Conservation (phyloP, 1,140 invertebrate species). For the Luehdorfia chinensis region DNA sequence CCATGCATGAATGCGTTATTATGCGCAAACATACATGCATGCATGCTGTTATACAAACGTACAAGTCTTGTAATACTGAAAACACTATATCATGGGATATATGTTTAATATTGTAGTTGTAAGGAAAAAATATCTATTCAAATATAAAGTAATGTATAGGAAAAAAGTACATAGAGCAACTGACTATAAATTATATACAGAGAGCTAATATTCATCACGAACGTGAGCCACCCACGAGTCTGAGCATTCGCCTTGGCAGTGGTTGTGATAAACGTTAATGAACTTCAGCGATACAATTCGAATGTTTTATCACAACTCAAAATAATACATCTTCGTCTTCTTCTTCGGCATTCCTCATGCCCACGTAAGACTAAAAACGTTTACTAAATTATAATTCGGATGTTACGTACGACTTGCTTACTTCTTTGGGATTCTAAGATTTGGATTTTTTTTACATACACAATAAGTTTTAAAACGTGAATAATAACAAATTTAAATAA, state of each 20-base stretch:
- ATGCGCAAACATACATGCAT: no score
- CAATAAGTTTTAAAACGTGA: no score
- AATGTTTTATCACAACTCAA: constrained; percentile 33
- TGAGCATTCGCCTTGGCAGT: constrained; percentile 59
- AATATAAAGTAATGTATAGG: neutral
- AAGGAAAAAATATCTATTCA: neutral
- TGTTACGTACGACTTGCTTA: no score
- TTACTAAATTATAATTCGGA: no score
- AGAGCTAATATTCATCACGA: constrained; percentile 11
- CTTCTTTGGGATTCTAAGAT: no score
- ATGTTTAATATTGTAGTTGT: neutral
- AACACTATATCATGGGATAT: constrained; percentile 5
- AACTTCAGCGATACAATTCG: constrained; percentile 45
- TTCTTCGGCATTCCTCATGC: no score
- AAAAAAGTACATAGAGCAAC: constrained; percentile 6
- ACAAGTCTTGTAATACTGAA: no score
- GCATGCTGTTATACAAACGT: no score
- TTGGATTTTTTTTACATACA: no score
- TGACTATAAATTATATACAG: constrained; percentile 10
- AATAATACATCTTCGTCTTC: constrained; percentile 26
- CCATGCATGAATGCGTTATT: no score
- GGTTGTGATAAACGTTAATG: constrained; percentile 59
- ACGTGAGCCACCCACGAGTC: constrained; percentile 29
- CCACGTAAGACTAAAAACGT: no score
- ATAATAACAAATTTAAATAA: no score